A percentile compares a stretch with the other conserved stretches of the same genome.
Conservation (phyloP, 35 echinoderm and acorn worm genomes). For the Apostichopus parvimensis region DNA sequence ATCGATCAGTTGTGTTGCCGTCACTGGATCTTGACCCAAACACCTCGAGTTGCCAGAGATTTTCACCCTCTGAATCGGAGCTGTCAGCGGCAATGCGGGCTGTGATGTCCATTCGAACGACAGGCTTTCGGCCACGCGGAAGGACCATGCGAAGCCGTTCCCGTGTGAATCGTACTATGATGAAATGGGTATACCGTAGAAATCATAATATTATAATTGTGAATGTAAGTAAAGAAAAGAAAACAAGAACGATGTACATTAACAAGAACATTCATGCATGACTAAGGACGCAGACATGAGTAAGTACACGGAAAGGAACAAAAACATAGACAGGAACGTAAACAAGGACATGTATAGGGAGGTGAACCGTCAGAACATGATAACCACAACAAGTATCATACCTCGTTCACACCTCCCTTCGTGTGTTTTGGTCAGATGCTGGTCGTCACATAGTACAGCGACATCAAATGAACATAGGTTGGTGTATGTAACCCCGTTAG, state of each 20-base stretch:
- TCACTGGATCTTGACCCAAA: background rate
- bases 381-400: background rate
- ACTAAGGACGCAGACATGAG: too few relatives aligned
- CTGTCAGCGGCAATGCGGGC: background rate
- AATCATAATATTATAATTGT: too few relatives aligned
- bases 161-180: background rate
- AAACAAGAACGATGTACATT: too few relatives aligned
- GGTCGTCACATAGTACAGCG: constrained; percentile 17
- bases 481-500: background rate
- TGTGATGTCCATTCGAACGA: constrained; percentile 13
- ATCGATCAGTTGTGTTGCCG: background rate
- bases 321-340: too few relatives aligned
- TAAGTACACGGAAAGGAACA: too few relatives aligned
- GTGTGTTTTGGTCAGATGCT: background rate
- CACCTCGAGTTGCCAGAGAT: constrained; percentile 20
- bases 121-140: background rate
- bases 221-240: too few relatives aligned
- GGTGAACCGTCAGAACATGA: too few relatives aligned
- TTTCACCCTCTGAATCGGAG: background rate
- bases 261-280: too few relatives aligned
- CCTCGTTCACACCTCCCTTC: constrained; percentile 5
- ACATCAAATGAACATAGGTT: constrained; percentile 16
- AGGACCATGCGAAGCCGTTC: background rate
- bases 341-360: too few relatives aligned
- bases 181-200: too few relatives aligned